phyloP scores from a whole-genome alignment of 2,888 invertebrate genomes.

The Aphrophora alni region DNA sequence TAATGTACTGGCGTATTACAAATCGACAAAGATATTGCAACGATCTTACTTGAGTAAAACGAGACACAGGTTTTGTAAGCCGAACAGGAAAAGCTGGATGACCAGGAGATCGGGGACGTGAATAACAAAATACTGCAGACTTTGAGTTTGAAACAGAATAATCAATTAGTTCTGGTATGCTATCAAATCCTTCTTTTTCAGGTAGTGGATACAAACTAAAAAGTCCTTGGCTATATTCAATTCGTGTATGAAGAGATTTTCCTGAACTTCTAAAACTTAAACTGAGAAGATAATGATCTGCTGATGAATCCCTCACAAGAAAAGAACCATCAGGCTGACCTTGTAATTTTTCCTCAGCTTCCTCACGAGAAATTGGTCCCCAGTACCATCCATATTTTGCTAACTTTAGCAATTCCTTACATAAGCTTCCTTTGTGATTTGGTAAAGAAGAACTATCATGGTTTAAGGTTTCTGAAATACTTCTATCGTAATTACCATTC shows the following conservation, averaged over 20 bases:
- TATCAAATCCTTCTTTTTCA: slow-evolving; percentile 61
- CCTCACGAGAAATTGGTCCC: slow-evolving; percentile 76
- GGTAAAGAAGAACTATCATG: neutral
- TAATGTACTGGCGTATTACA: slow-evolving; percentile 71
- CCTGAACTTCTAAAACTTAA: slow-evolving; percentile 75
- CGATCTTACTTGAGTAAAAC: slow-evolving; percentile 73
- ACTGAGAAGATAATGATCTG: slow-evolving; percentile 72
- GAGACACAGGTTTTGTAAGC: slow-evolving; percentile 74
- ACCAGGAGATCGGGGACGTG: slow-evolving; percentile 68
- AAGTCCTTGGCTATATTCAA: slow-evolving; percentile 73
- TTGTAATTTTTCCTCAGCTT: slow-evolving; percentile 72
- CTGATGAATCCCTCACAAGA: slow-evolving; percentile 72
- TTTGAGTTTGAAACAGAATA: slow-evolving; percentile 75
- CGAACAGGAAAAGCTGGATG: slow-evolving; percentile 76
- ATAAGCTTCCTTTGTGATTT: neutral
- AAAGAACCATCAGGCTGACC: slow-evolving; percentile 78
- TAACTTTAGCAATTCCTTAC: slow-evolving; percentile 34
- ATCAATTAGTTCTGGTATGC: slow-evolving; percentile 75
- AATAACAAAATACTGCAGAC: slow-evolving; percentile 75
- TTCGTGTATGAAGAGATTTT: slow-evolving; percentile 74
- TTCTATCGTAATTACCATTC: neutral
- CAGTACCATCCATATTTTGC: slow-evolving; percentile 71
- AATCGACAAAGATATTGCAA: slow-evolving; percentile 77
- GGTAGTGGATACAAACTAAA: slow-evolving; percentile 60
- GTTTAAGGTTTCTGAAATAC: neutral